These are phyloP conservation scores for Drosophila cognata DNA, from an alignment of 2,888 invertebrate species.

Conservation along the genomic window DNA sequence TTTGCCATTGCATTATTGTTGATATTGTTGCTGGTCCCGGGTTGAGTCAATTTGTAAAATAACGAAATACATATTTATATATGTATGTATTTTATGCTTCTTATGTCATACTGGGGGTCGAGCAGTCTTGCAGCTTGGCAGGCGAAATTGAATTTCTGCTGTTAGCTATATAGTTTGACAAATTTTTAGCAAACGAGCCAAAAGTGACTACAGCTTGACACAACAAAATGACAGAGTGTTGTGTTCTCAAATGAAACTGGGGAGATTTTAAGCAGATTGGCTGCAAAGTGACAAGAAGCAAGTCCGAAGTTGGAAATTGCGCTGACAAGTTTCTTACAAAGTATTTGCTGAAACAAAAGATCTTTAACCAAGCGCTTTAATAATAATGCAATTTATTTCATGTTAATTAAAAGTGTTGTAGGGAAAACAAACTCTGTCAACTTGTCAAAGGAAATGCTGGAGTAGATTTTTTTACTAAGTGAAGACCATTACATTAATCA, in stretches of 20 bases:
- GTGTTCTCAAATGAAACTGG: conserved; percentile 18
- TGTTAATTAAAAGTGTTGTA: conserved; percentile 16
- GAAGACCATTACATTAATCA: not conserved
- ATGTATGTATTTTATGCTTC: conserved; percentile 38
- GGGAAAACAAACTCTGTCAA: not conserved
- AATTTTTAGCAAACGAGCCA: conserved; percentile 66
- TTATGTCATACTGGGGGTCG: conserved; percentile 51
- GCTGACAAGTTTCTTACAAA: conserved; percentile 29
- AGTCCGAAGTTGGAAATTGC: conserved; percentile 6
- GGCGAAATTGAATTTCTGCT: conserved; percentile 73
- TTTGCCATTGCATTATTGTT: conserved; percentile 39
- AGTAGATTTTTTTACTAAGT: not conserved
- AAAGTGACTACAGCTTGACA: conserved; percentile 61
- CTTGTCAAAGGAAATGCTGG: not conserved
- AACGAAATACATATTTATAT: conserved; percentile 56
- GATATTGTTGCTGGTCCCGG: conserved; percentile 47
- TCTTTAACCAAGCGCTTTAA: conserved; percentile 10
- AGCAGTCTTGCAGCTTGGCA: conserved; percentile 45
- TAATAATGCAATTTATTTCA: conserved; percentile 18
- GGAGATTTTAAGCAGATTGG: conserved; percentile 30
- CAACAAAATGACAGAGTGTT: conserved; percentile 35
- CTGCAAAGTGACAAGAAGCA: not conserved
- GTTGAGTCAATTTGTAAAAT: conserved; percentile 75
- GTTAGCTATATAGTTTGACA: conserved; percentile 72
- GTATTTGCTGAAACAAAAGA: conserved; percentile 26